Base-by-base conservation (phyloP, 2,888 invertebrate genomes). In the Dysmachus trigonus region DNA sequence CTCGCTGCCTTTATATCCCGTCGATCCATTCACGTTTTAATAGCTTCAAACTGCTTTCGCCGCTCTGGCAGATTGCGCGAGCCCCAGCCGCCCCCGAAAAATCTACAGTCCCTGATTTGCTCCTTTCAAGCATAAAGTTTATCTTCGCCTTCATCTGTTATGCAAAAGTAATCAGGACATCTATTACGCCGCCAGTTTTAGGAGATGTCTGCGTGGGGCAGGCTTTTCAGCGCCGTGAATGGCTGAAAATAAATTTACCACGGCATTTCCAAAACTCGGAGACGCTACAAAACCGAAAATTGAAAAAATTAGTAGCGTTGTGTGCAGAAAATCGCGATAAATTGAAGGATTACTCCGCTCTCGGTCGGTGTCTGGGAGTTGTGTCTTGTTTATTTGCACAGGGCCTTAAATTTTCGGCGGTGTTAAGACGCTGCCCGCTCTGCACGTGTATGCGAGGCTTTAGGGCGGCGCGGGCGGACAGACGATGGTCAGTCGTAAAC, bases 101-200 rank as follows among this genome's bases (percentile, higher is more conserved):
- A 82, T 82, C 38, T 18, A 62, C 62, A 33, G 71, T 22, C 82
- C 30, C 31, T 82, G 82, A 82, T 82, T 82, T 82, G 82, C 71
- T 82, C 82, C 82, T 82, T 82, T 82, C 82, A 82, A 71, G 82
- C 82, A 82, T 82, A 82, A 82, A 82, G 82, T 82, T 82, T 82
- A 82, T 84, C 83, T 72, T 82, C 62, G 53, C 62, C 83, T 83
- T 84, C 73, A 84, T 84, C 47, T 84, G 33, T 72, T 73, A 84
- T 84, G 84, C 84, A 84, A 84, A 84, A 84, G 84, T 84, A 84
- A 84, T 84, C 84, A 84, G 84, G 84, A 84, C 72, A 73, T 84
- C 73, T 74, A 84, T 84, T 84, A 84, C 73, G 73, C 41, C 84
- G 51, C 82, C 62, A 82, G 82, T 82, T 71, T 82, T 47, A 53